A percentile compares a stretch with the other conserved stretches of the same genome.
These are phyloP conservation scores for Athetis lepigone DNA, from an alignment of 2,888 invertebrate species.

Conservation along the genomic window DNA sequence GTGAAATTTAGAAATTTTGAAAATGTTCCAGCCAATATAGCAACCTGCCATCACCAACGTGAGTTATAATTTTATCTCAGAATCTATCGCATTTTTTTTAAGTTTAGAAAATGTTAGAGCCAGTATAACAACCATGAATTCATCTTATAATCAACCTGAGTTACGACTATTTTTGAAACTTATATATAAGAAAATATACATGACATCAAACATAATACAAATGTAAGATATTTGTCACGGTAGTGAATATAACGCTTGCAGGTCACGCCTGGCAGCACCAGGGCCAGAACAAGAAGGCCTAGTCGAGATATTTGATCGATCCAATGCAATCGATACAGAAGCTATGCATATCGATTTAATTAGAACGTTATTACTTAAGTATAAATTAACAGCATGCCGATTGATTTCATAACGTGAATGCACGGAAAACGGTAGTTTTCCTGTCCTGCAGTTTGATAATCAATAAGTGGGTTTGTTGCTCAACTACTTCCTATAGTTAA, in stretches of 20 bases:
- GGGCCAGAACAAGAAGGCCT: conserved; percentile 27
- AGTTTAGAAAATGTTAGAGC: not conserved
- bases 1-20: not conserved
- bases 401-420: conserved; percentile 54
- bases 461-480: conserved; percentile 36
- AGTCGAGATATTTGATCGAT: conserved; percentile 43
- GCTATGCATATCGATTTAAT: conserved; percentile 41
- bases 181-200: not conserved
- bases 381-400: conserved; percentile 40
- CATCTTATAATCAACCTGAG: too few relatives aligned
- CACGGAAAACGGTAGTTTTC: conserved; percentile 50
- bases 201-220: not conserved
- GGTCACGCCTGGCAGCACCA: conserved; percentile 25
- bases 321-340: conserved; percentile 44
- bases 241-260: conserved; percentile 10
- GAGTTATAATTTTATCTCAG: too few relatives aligned
- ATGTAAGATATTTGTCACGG: not conserved
- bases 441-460: conserved; percentile 39
- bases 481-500: conserved; percentile 30
- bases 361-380: conserved; percentile 42
- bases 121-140: not conserved
- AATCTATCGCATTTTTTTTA: too few relatives aligned
- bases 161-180: not conserved
- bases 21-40: not conserved
- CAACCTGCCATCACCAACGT: too few relatives aligned